Conservation (phyloP, 2,113 vertebrate species). For the Upupa epops region DNA sequence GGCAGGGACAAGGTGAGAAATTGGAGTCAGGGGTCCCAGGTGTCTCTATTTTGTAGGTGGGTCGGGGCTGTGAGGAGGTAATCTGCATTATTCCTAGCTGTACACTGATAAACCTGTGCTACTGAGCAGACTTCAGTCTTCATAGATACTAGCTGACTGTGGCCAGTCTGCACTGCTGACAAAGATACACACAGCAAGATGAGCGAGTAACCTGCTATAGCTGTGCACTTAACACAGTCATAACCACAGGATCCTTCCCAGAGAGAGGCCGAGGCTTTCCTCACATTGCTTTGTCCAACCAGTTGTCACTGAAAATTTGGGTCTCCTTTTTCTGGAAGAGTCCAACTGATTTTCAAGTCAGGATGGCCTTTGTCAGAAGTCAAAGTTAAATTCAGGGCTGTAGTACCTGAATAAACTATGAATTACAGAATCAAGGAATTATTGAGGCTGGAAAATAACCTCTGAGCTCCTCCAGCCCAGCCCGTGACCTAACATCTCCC, state of each 20-base stretch:
- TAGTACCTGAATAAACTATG: background rate
- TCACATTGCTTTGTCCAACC: background rate
- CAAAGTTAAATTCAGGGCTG: background rate
- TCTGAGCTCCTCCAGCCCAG: too few species aligned
- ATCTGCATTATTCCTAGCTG: background rate
- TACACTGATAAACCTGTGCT: background rate
- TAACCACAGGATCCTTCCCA: background rate
- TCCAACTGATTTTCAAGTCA: background rate
- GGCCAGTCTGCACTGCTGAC: background rate
- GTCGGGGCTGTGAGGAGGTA: background rate
- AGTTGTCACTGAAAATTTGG: background rate
- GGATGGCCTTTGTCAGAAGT: background rate
- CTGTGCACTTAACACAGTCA: background rate
- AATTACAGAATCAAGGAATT: too few species aligned
- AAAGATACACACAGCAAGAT: background rate
- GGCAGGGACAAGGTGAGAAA: background rate
- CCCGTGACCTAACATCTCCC: too few species aligned
- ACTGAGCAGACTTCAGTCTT: background rate
- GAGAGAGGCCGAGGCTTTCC: background rate
- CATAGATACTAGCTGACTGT: background rate
- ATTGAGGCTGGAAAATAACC: too few species aligned
- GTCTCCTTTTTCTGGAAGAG: background rate
- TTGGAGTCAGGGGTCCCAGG: rapidly evolving
- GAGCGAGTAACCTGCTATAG: constrained; percentile 10
- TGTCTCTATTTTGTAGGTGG: background rate